A percentile compares a stretch with the other conserved stretches of the same genome.
These are phyloP conservation scores for Zygothrica quintamaculata DNA, from an alignment of 2,888 invertebrate species.

Conservation along the genomic window DNA sequence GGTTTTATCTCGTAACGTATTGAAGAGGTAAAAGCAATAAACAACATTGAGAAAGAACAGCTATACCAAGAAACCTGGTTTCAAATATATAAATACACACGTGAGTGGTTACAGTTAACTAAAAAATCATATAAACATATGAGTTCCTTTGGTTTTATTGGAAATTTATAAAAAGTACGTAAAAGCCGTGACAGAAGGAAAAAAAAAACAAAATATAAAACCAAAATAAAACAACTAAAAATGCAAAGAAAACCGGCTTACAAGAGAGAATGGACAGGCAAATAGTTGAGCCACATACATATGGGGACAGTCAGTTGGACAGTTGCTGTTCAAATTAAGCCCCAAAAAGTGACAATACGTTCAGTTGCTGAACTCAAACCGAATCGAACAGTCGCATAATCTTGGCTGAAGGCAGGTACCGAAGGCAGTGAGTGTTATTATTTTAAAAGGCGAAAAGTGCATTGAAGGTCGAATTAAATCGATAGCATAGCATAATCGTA, in stretches of 20 bases:
- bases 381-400: constrained; percentile 65
- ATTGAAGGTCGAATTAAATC: constrained; percentile 61
- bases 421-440: constrained; percentile 19
- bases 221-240: constrained; percentile 19
- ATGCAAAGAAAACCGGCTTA: constrained; percentile 63
- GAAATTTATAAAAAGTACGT: too few relatives aligned
- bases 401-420: constrained; percentile 45
- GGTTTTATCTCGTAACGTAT: too few relatives aligned
- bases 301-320: constrained; percentile 23
- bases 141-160: too few relatives aligned
- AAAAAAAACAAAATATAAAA: constrained; percentile 9
- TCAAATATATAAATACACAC: too few relatives aligned
- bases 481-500: constrained; percentile 40
- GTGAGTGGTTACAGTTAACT: too few relatives aligned
- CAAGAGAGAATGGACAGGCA: constrained; percentile 47
- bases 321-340: constrained; percentile 50
- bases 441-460: constrained; percentile 33
- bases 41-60: too few relatives aligned
- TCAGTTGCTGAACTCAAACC: constrained; percentile 65
- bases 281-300: constrained; percentile 12
- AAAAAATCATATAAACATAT: too few relatives aligned
- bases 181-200: too few relatives aligned
- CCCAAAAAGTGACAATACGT: constrained; percentile 58
- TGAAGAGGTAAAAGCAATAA: too few relatives aligned
- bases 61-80: too few relatives aligned